Conservation (phyloP, 2,888 invertebrate species). For the Caenorhabditis auriculariae region DNA sequence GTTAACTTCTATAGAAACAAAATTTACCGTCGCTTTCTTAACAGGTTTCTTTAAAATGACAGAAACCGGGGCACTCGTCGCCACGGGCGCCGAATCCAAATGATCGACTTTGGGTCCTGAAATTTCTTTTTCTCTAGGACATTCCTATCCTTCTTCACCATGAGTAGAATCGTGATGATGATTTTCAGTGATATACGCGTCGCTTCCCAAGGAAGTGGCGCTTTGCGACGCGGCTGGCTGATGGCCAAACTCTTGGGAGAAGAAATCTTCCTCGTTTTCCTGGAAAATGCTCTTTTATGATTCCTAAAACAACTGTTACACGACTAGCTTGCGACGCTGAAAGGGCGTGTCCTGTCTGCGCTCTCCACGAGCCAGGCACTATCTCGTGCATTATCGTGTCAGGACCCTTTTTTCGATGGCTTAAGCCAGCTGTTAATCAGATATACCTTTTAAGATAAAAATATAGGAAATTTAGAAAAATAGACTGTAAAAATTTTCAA, state of each 20-base stretch:
- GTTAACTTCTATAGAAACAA: too few species aligned
- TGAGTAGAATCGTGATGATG: slow-evolving; percentile 10
- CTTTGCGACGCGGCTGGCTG: slow-evolving; percentile 25
- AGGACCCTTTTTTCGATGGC: too few species aligned
- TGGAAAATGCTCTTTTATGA: not conserved
- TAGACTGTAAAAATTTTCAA: too few species aligned
- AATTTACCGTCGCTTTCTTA: slow-evolving; percentile 47
- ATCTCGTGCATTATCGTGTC: too few species aligned
- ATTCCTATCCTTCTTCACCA: slow-evolving; percentile 7
- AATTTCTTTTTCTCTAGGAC: not conserved
- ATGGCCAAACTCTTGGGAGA: slow-evolving; percentile 47
- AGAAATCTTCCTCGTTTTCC: slow-evolving; percentile 51
- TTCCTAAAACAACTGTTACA: too few species aligned
- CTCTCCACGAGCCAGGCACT: too few species aligned
- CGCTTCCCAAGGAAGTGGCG: slow-evolving; percentile 35
- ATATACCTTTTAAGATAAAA: too few species aligned
- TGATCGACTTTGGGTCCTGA: slow-evolving; percentile 50
- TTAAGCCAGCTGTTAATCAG: too few species aligned
- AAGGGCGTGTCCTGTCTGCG: too few species aligned
- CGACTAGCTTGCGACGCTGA: too few species aligned
- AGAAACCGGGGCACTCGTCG: slow-evolving; percentile 66
- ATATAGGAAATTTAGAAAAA: too few species aligned
- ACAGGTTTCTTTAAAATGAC: slow-evolving; percentile 70
- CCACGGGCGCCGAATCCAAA: slow-evolving; percentile 30
- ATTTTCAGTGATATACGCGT: slow-evolving; percentile 36